A percentile compares a stretch with the other conserved stretches of the same genome.
These are phyloP conservation scores for Perodicticus potto DNA, from an alignment of 2,797 vertebrate genomes.

Conservation along the genomic window DNA sequence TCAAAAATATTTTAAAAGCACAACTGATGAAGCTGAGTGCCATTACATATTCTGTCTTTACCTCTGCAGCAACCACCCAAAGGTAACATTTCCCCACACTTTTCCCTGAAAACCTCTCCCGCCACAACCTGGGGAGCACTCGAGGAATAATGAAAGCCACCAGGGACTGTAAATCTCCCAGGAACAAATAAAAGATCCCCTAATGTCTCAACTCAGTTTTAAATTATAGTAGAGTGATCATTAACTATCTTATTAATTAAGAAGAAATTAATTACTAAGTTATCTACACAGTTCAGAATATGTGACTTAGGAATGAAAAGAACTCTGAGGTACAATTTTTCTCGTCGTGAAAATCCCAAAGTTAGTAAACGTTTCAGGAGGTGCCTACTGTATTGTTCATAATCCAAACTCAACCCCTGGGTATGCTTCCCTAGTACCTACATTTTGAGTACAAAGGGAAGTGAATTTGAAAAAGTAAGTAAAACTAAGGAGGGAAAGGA, in stretches of 20 bases:
- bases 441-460: neutral
- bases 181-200: constrained; percentile 33
- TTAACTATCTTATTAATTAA: constrained; percentile 72
- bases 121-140: rapidly evolving
- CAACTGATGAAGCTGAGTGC: rapidly evolving
- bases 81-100: rapidly evolving
- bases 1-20: neutral
- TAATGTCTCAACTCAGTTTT: constrained; percentile 54
- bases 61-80: neutral
- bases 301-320: constrained; percentile 40
- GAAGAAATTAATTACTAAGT: constrained; percentile 72
- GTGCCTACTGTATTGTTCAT: rapidly evolving
- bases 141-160: neutral
- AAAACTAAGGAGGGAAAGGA: neutral
- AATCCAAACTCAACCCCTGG: rapidly evolving
- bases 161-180: neutral
- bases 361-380: neutral
- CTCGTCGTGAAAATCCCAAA: neutral
- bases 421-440: rapidly evolving
- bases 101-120: rapidly evolving
- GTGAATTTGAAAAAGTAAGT: neutral
- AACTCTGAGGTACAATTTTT: neutral
- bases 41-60: rapidly evolving
- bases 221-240: constrained; percentile 47
- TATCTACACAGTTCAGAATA: constrained; percentile 23